A percentile compares a stretch with the other conserved stretches of the same genome.
Evolutionary conservation across 2,113 vertebrate species (phyloP).

Genomic region (Pyrgilauda ruficollis): DNA sequence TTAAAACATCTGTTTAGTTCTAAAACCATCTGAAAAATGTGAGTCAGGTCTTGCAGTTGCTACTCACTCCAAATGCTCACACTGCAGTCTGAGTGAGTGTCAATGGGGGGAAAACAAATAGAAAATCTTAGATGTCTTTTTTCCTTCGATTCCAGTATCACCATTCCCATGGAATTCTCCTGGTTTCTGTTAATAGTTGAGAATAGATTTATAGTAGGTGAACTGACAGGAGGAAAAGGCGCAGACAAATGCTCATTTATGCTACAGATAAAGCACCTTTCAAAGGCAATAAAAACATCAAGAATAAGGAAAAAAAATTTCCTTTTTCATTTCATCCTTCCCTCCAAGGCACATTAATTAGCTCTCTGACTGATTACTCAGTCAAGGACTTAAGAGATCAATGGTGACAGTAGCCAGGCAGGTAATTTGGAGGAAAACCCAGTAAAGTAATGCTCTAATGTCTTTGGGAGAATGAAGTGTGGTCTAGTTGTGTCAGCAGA

Average conservation of each 20-base stretch:
- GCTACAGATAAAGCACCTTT: not conserved
- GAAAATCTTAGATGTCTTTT: not conserved
- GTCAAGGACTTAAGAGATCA: slow-evolving; percentile 52
- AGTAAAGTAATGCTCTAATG: not conserved
- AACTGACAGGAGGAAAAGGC: not conserved
- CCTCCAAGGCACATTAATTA: slow-evolving; percentile 53
- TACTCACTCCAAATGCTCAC: not conserved
- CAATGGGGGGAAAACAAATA: not conserved
- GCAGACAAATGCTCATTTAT: not conserved
- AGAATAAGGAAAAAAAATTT: not conserved
- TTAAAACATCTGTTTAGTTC: not conserved
- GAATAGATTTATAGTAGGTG: not conserved
- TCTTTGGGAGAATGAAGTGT: slow-evolving; percentile 24
- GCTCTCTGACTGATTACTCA: slow-evolving; percentile 50
- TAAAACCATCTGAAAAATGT: not conserved
- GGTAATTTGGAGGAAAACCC: slow-evolving; percentile 39
- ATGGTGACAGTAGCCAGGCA: slow-evolving; percentile 51
- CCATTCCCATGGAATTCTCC: not conserved
- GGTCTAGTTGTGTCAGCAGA: slow-evolving; percentile 44
- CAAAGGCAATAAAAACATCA: slow-evolving; percentile 29
- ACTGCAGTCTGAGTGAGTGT: not conserved
- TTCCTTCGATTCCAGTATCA: not conserved
- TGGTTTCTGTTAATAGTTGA: not conserved
- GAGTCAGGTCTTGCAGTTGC: not conserved
- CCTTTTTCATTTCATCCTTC: slow-evolving; percentile 25